Evolutionary conservation across 2,797 vertebrate genomes (phyloP).

Genomic region (Acridotheres tristis): DNA sequence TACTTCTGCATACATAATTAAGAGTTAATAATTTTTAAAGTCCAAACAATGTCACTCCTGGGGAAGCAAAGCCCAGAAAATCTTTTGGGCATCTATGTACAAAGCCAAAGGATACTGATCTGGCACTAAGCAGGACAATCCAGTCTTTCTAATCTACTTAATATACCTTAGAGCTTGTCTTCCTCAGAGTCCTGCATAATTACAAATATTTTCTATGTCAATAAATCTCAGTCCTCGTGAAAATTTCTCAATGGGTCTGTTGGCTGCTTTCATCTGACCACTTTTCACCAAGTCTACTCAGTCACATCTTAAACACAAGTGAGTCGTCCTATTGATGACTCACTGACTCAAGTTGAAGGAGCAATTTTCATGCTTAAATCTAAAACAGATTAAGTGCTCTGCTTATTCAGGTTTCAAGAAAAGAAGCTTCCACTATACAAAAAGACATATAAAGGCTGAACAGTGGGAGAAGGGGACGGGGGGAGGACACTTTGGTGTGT

Average conservation of each 20-base stretch:
- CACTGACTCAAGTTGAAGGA: neutral
- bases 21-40: neutral
- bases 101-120: neutral
- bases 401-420: neutral
- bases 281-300: neutral
- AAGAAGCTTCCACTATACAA: neutral
- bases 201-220: neutral
- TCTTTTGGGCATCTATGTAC: neutral
- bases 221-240: neutral
- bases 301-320: neutral
- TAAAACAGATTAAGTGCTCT: neutral
- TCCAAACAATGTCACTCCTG: neutral
- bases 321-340: neutral
- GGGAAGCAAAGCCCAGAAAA: neutral
- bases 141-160: neutral
- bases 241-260: neutral
- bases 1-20: neutral
- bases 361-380: neutral
- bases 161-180: neutral
- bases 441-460: neutral
- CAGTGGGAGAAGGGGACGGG: neutral
- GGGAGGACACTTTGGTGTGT: neutral
- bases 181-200: neutral
- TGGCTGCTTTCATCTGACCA: neutral
- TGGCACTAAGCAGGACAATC: neutral